Percentiles rank a stretch among this genome's conserved stretches.
Conservation (phyloP, 2,888 invertebrate species). For the Bembecia ichneumoniformis region DNA sequence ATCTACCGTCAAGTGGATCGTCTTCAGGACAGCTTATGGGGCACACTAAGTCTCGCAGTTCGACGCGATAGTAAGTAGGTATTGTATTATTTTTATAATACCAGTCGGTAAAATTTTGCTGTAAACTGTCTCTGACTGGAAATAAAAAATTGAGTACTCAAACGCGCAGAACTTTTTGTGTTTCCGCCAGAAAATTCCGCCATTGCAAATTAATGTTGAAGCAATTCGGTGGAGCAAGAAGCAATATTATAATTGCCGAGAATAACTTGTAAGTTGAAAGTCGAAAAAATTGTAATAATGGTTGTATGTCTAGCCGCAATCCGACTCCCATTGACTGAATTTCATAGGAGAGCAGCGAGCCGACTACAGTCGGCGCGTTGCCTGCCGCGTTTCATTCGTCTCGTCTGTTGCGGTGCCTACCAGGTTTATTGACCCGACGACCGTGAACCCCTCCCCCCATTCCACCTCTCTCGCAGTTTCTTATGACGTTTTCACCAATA, state of each 20-base stretch:
- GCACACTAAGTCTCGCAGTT: no score
- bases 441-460: slow-evolving; percentile 49
- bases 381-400: slow-evolving; percentile 20
- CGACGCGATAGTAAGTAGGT: no score
- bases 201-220: no score
- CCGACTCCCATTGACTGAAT: slow-evolving; percentile 27
- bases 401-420: slow-evolving; percentile 32
- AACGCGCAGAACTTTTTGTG: no score
- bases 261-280: slow-evolving; percentile 8
- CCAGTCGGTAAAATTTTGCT: no score
- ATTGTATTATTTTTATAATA: no score
- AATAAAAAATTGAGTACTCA: no score
- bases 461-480: slow-evolving; percentile 19
- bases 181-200: no score
- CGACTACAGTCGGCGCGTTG: slow-evolving; percentile 17
- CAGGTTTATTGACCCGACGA: slow-evolving; percentile 56
- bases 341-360: slow-evolving; percentile 19
- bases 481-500: not conserved
- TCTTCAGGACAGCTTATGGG: no score
- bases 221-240: not conserved
- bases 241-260: slow-evolving; percentile 6
- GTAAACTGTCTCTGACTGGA: no score
- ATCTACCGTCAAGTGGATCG: no score
- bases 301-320: slow-evolving; percentile 9
- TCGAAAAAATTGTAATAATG: slow-evolving; percentile 13